Percentiles rank a stretch among this genome's conserved stretches.
phyloP scores from a whole-genome alignment of 2,888 invertebrate species.

The Perithous albicinctus region DNA sequence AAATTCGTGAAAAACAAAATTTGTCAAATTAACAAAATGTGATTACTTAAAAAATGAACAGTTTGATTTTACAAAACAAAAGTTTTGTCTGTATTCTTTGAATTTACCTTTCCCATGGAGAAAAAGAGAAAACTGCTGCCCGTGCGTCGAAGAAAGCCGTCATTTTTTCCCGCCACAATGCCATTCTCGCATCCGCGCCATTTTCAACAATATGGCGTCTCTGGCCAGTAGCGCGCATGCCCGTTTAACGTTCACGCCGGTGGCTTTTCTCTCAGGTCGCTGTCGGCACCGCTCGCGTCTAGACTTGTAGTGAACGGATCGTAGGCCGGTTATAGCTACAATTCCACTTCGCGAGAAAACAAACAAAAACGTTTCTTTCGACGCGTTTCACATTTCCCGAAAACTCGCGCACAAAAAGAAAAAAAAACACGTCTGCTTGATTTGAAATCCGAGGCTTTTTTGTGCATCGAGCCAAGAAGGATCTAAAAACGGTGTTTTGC shows the following conservation, averaged over 20 bases:
- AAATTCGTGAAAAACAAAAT: too few species aligned
- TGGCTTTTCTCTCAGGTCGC: slow-evolving; percentile 27
- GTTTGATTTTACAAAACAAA: too few species aligned
- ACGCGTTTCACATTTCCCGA: not conserved
- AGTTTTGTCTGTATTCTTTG: too few species aligned
- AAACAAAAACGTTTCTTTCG: not conserved
- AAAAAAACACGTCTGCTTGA: too few species aligned
- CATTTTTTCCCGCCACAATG: not conserved
- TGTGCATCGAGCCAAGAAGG: not conserved
- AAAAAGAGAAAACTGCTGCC: not conserved
- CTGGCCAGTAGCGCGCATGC: slow-evolving; percentile 14
- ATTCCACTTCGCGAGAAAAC: too few species aligned
- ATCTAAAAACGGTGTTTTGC: not conserved
- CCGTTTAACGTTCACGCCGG: slow-evolving; percentile 6
- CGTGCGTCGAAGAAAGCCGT: not conserved
- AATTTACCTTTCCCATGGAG: too few species aligned
- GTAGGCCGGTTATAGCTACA: slow-evolving; percentile 30
- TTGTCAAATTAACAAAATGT: too few species aligned
- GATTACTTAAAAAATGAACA: too few species aligned
- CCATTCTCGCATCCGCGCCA: slow-evolving; percentile 1
- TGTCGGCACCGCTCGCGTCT: slow-evolving; percentile 31
- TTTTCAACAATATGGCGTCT: slow-evolving; percentile 1
- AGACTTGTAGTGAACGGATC: slow-evolving; percentile 1
- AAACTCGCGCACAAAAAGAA: too few species aligned
- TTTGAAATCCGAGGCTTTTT: not conserved